A percentile compares a stretch with the other conserved stretches of the same genome.
phyloP scores from a whole-genome alignment of 2,113 vertebrate species.

The Puffinus mauretanicus region DNA sequence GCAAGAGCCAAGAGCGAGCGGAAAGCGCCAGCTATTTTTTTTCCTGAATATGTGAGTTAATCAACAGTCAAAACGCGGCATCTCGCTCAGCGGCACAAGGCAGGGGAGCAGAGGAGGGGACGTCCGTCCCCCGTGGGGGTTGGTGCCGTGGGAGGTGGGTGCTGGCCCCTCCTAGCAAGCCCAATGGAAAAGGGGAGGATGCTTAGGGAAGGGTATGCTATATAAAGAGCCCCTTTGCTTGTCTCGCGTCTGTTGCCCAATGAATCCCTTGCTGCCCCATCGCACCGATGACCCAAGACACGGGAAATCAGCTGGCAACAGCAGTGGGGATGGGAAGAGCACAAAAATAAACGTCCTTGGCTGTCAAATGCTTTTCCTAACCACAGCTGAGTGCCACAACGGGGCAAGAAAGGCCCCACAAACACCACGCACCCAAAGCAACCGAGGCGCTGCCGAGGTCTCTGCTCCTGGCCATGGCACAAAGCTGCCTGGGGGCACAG shows the following conservation, averaged over 20 bases:
- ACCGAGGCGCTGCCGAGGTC: background rate
- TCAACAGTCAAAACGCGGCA: background rate
- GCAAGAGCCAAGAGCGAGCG: background rate
- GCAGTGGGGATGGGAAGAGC: background rate
- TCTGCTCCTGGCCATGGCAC: background rate
- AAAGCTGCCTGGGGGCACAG: background rate
- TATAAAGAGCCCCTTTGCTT: background rate
- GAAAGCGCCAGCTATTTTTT: background rate
- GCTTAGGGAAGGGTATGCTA: background rate
- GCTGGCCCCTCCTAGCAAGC: background rate
- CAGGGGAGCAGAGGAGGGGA: background rate
- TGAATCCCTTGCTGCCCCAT: background rate
- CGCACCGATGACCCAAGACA: fast-evolving
- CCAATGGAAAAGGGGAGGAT: too few relatives aligned
- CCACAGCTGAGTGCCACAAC: background rate
- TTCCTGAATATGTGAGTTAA: background rate
- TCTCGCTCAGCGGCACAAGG: fast-evolving
- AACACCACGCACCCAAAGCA: background rate
- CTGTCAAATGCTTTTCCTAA: background rate
- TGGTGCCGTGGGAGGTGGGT: background rate
- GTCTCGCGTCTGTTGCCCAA: background rate
- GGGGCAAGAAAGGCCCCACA: background rate
- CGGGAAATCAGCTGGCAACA: background rate
- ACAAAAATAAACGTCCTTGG: background rate
- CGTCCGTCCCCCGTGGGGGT: fast-evolving